Conservation (phyloP, 2,888 invertebrate species). For the Cryptophagus acutangulus region DNA sequence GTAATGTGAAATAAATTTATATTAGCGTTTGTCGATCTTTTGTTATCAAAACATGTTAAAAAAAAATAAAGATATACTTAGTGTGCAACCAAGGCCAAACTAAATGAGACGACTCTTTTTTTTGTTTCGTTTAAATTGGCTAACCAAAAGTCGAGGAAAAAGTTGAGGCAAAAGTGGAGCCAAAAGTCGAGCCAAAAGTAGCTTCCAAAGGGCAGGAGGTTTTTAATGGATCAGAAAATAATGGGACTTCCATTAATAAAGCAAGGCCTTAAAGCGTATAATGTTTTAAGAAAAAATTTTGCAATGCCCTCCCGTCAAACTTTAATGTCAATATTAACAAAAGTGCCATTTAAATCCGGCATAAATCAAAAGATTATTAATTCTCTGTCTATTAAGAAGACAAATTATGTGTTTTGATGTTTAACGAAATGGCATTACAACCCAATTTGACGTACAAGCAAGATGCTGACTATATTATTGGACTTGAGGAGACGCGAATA, state of each 20-base stretch:
- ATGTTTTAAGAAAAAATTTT: slow-evolving; percentile 12
- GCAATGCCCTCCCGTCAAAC: slow-evolving; percentile 11
- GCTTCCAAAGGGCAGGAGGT: slow-evolving; percentile 10
- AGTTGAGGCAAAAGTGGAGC: too few relatives aligned
- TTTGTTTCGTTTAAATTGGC: neutral
- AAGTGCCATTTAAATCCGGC: neutral
- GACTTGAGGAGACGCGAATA: too few relatives aligned
- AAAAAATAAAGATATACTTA: too few relatives aligned
- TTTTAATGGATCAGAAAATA: slow-evolving; percentile 13
- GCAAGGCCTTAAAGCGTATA: slow-evolving; percentile 7
- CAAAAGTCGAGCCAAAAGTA: too few relatives aligned
- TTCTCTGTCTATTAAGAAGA: neutral
- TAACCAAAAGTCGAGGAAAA: too few relatives aligned
- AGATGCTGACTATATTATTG: neutral
- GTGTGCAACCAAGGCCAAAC: too few relatives aligned
- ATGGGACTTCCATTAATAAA: slow-evolving; percentile 9
- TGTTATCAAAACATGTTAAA: too few relatives aligned
- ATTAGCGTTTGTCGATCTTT: too few relatives aligned
- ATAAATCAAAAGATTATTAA: slow-evolving; percentile 2
- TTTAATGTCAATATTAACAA: slow-evolving; percentile 5
- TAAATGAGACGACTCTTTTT: neutral
- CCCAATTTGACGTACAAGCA: neutral
- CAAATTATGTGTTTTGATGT: neutral
- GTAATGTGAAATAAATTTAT: too few relatives aligned
- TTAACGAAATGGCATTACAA: slow-evolving; percentile 3